phyloP scores from a whole-genome alignment of 2,797 vertebrate species.

The Rhinichthys osculus region DNA sequence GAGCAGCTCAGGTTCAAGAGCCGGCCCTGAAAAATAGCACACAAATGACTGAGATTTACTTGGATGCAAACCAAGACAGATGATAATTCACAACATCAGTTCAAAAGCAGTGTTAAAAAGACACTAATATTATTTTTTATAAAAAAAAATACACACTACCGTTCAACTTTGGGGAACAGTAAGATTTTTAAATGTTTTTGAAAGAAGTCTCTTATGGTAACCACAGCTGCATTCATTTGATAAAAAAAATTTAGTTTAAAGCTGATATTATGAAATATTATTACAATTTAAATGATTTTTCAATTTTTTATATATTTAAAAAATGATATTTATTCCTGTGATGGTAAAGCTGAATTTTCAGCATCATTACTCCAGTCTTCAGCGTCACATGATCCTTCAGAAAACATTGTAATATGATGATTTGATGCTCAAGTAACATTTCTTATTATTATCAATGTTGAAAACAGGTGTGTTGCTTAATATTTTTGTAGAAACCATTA shows the following conservation, averaged over 20 bases:
- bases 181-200: neutral
- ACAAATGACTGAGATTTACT: conserved; percentile 3
- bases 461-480: neutral
- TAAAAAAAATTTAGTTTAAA: neutral
- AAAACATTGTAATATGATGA: neutral
- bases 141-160: neutral
- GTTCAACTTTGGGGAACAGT: neutral
- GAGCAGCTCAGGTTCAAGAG: conserved; percentile 98
- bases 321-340: neutral
- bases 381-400: neutral
- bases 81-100: too few relatives aligned
- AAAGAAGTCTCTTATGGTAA: neutral
- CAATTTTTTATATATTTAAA: neutral
- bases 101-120: neutral
- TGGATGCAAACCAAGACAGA: neutral
- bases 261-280: neutral
- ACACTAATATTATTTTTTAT: neutral
- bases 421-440: neutral
- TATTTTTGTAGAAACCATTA: neutral
- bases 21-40: conserved; percentile 83
- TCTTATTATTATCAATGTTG: neutral
- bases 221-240: neutral
- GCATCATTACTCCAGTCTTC: neutral
- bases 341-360: neutral
- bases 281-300: neutral